Conservation (phyloP, 2,113 vertebrate genomes). For the Syngnathoides biaculeatus region DNA sequence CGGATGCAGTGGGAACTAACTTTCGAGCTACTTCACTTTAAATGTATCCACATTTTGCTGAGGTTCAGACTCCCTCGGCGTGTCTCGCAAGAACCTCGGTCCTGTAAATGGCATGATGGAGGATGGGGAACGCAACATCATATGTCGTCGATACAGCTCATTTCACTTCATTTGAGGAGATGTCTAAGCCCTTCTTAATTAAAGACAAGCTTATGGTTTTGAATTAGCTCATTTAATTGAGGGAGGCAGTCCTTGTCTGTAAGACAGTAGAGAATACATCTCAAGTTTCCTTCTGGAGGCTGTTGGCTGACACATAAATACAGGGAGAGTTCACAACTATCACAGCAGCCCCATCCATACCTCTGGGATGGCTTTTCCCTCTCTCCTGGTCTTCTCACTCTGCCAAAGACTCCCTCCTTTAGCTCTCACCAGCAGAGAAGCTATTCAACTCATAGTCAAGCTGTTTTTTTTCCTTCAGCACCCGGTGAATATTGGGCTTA, state of each 20-base stretch:
- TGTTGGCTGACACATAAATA: conserved; percentile 67
- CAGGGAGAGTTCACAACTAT: conserved; percentile 72
- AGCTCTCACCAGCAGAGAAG: conserved; percentile 57
- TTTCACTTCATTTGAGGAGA: conserved; percentile 74
- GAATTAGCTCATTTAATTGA: conserved; percentile 77
- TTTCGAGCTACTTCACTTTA: conserved; percentile 49
- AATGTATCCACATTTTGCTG: conserved; percentile 46
- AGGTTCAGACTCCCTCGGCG: conserved; percentile 40
- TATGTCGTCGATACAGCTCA: conserved; percentile 67
- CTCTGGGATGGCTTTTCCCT: conserved; percentile 61
- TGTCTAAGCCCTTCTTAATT: conserved; percentile 77
- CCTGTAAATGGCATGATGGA: conserved; percentile 38
- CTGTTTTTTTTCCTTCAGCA: conserved; percentile 44
- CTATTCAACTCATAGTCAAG: conserved; percentile 55
- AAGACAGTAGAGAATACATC: conserved; percentile 65
- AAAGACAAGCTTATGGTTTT: conserved; percentile 75
- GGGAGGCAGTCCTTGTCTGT: conserved; percentile 60
- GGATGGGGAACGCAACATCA: conserved; percentile 48
- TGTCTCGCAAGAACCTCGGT: conserved; percentile 15
- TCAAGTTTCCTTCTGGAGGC: conserved; percentile 65
- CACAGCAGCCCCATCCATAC: conserved; percentile 66
- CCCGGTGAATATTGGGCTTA: conserved; percentile 45
- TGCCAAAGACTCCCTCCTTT: conserved; percentile 58
- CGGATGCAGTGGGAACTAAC: conserved; percentile 45
- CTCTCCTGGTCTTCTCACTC: conserved; percentile 47